A percentile compares a stretch with the other conserved stretches of the same genome.
Conservation (phyloP, 2,113 vertebrate species). For the Panthera tigris region DNA sequence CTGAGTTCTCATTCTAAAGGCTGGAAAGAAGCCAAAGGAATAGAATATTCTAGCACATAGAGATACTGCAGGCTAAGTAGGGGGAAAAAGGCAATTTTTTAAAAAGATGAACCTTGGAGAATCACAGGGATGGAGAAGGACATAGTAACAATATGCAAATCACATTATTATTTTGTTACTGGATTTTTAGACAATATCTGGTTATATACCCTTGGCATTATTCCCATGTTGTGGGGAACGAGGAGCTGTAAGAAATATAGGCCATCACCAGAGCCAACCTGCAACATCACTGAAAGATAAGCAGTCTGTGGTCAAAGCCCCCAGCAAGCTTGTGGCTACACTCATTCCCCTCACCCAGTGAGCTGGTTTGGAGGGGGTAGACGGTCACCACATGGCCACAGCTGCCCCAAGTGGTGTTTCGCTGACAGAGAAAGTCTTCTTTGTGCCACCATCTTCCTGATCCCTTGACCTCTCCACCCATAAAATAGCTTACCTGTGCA, state of each 20-base stretch:
- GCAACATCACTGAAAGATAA: not conserved
- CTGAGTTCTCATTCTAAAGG: constrained; percentile 62
- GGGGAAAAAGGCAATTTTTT: not conserved
- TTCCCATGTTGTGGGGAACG: not conserved
- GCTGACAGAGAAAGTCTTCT: not conserved
- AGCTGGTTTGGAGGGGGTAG: not conserved
- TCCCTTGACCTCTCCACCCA: not conserved
- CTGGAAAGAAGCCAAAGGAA: constrained; percentile 72
- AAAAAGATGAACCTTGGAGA: constrained; percentile 48
- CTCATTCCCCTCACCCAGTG: not conserved
- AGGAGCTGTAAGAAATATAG: not conserved
- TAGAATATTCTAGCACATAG: constrained; percentile 68
- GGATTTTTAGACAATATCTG: constrained; percentile 15
- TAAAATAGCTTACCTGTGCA: not conserved
- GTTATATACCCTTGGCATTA: not conserved
- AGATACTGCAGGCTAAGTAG: constrained; percentile 38
- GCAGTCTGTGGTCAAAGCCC: not conserved
- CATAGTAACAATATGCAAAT: constrained; percentile 30
- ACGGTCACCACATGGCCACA: not conserved
- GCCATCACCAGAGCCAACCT: not conserved
- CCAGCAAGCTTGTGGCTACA: not conserved
- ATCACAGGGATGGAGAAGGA: not conserved
- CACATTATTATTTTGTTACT: not conserved
- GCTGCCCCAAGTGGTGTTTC: not conserved
- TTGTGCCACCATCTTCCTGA: not conserved